phyloP scores from a whole-genome alignment of 2,797 vertebrate species.

The Rhinella marina region DNA sequence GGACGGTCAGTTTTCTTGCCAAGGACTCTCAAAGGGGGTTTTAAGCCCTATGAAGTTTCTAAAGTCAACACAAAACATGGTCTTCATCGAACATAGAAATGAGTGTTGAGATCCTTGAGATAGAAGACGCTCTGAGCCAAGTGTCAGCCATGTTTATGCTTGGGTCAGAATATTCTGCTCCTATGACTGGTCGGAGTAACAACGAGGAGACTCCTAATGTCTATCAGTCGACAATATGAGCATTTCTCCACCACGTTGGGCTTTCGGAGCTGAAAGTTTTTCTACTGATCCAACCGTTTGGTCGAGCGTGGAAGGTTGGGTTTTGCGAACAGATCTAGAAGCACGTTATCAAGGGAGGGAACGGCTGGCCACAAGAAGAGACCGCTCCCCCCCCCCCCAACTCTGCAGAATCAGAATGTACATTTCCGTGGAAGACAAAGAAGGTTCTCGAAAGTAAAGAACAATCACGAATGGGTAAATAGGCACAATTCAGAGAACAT shows the following conservation, averaged over 20 bases:
- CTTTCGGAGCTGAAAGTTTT: not conserved
- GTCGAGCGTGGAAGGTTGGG: not conserved
- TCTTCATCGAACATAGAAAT: not conserved
- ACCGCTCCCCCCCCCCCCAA: not conserved
- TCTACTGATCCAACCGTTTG: not conserved
- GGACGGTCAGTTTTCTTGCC: not conserved
- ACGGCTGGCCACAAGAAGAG: slow-evolving; percentile 3
- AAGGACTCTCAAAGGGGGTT: not conserved
- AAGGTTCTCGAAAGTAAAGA: slow-evolving; percentile 34
- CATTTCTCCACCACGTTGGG: not conserved
- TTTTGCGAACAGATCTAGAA: slow-evolving; percentile 16
- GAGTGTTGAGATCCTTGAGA: not conserved
- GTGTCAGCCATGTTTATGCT: not conserved
- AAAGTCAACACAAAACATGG: slow-evolving; percentile 11
- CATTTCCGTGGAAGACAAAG: slow-evolving; percentile 53
- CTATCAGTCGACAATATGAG: not conserved
- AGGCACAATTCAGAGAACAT: slow-evolving; percentile 42
- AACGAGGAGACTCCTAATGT: not conserved
- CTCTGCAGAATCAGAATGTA: slow-evolving; percentile 21
- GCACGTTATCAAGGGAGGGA: slow-evolving; percentile 11
- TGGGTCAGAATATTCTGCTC: not conserved
- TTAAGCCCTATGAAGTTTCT: not conserved
- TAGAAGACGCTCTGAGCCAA: not conserved
- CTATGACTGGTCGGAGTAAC: not conserved
- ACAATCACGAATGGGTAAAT: slow-evolving; percentile 50